Percentiles rank a stretch among this genome's conserved stretches.
These are phyloP conservation scores for Dicycla oo DNA, from an alignment of 2,888 invertebrate species.

Conservation along the genomic window DNA sequence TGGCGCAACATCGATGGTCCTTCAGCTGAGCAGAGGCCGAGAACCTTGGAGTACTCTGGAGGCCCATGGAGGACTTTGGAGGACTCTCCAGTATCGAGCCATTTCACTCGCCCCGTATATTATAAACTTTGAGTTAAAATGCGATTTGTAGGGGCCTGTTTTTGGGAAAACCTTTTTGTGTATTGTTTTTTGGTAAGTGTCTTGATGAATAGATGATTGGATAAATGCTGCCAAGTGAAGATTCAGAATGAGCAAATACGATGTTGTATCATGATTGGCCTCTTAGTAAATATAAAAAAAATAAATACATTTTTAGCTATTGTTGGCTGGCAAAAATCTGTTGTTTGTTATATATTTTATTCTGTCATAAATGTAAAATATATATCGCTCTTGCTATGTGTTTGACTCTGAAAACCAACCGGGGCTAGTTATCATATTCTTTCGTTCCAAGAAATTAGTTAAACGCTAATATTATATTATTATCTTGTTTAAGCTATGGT, in stretches of 20 bases:
- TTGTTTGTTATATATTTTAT: not conserved
- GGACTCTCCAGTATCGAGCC: constrained; percentile 56
- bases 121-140: constrained; percentile 57
- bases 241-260: not conserved
- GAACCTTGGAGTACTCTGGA: constrained; percentile 48
- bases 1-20: constrained; percentile 60
- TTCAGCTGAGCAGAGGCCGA: constrained; percentile 56
- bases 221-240: not conserved
- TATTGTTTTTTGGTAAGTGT: constrained; percentile 1
- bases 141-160: constrained; percentile 6
- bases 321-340: not conserved
- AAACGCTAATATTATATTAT: not conserved
- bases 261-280: not conserved
- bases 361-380: not conserved
- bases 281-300: not conserved
- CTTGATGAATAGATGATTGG: not conserved
- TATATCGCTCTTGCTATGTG: not conserved
- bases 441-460: not conserved
- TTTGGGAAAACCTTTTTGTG: not conserved
- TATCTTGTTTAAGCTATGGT: not conserved
- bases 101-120: constrained; percentile 63
- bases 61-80: constrained; percentile 37
- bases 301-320: not conserved
- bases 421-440: not conserved
- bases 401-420: not conserved